phyloP scores from a whole-genome alignment of 2,797 vertebrate genomes.

The Eospalax fontanierii region DNA sequence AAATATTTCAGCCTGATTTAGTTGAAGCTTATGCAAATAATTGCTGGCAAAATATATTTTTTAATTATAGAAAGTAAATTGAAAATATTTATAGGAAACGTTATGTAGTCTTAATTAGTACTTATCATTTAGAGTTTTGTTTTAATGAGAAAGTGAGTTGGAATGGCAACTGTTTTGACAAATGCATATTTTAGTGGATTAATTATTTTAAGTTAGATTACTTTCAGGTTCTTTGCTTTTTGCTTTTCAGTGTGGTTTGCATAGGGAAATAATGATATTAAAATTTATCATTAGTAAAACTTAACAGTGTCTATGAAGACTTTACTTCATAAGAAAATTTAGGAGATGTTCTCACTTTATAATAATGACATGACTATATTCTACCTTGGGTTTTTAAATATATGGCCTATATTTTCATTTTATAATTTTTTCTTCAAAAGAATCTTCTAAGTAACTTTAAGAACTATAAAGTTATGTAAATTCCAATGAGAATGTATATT shows the following conservation, averaged over 20 bases:
- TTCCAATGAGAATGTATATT: slow-evolving; percentile 72
- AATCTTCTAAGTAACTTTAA: slow-evolving; percentile 61
- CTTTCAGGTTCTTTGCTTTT: not conserved
- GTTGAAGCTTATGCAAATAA: slow-evolving; percentile 89
- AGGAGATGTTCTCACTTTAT: slow-evolving; percentile 80
- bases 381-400: not conserved
- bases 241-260: not conserved
- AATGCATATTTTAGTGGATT: slow-evolving; percentile 82
- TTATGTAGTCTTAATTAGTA: slow-evolving; percentile 70
- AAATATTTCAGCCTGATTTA: slow-evolving; percentile 88
- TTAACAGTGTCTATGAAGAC: not conserved
- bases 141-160: slow-evolving; percentile 72
- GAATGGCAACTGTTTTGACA: slow-evolving; percentile 78
- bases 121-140: slow-evolving; percentile 76
- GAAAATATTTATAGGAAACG: slow-evolving; percentile 67
- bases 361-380: slow-evolving; percentile 1
- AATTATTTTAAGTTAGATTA: slow-evolving; percentile 71
- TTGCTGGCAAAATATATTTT: slow-evolving; percentile 86
- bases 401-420: not conserved
- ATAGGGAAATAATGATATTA: not conserved
- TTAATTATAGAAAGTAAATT: slow-evolving; percentile 81
- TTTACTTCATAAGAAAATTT: slow-evolving; percentile 1
- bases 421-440: not conserved
- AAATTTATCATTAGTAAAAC: not conserved
- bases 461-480: slow-evolving; percentile 72